Evolutionary conservation across 2,113 vertebrate species (phyloP).

Genomic region (Pristiophorus japonicus): DNA sequence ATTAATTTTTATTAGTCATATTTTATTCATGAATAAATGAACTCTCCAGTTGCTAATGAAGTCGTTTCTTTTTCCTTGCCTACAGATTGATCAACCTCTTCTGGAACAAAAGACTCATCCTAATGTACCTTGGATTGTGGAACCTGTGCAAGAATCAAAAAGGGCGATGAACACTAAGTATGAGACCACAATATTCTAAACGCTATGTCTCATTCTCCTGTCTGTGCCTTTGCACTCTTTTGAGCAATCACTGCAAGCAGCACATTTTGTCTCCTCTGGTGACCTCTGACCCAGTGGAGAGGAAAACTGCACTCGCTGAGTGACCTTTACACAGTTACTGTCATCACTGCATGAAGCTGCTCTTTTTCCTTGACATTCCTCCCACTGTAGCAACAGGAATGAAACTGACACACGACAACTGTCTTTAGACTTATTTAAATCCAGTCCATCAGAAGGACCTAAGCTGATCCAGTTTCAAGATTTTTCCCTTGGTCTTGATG

Average conservation of each 20-base stretch:
- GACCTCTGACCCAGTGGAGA: slow-evolving; percentile 66
- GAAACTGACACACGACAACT: slow-evolving; percentile 65
- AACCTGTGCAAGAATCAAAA: slow-evolving; percentile 97
- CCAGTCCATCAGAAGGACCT: slow-evolving; percentile 63
- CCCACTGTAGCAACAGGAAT: slow-evolving; percentile 53
- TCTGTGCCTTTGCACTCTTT: slow-evolving; percentile 83
- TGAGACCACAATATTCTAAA: slow-evolving; percentile 99
- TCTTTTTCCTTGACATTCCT: slow-evolving; percentile 66
- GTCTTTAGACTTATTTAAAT: slow-evolving; percentile 62
- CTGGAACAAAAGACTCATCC: slow-evolving; percentile 95
- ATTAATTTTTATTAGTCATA: slow-evolving; percentile 14
- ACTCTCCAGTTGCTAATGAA: neutral
- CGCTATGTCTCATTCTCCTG: slow-evolving; percentile 73
- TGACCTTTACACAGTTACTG: slow-evolving; percentile 64
- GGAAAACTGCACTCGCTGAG: slow-evolving; percentile 68
- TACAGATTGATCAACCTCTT: slow-evolving; percentile 92
- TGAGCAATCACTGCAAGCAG: slow-evolving; percentile 69
- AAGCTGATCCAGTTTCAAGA: slow-evolving; percentile 47
- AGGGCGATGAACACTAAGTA: slow-evolving; percentile 99
- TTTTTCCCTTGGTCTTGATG: slow-evolving; percentile 56
- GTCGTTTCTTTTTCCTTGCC: slow-evolving; percentile 47
- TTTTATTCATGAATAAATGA: neutral
- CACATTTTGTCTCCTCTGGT: slow-evolving; percentile 67
- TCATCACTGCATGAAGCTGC: slow-evolving; percentile 76
- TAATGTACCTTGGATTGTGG: slow-evolving; percentile 98